These are phyloP conservation scores for Heliconius aoede DNA, from an alignment of 2,888 invertebrate species.

Conservation along the genomic window DNA sequence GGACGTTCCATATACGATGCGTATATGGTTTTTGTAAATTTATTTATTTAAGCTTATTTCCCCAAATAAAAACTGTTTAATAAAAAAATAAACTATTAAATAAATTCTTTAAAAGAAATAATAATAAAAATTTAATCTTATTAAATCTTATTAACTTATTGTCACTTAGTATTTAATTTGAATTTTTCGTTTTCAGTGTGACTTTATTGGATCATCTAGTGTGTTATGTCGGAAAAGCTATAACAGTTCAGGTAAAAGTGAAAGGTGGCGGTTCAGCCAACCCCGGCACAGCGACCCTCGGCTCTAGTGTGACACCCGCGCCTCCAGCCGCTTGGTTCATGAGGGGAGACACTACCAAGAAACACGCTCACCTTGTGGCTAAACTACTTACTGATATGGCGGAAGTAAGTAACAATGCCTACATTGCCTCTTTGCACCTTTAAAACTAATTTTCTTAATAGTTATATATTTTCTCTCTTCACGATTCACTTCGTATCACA, in stretches of 20 bases:
- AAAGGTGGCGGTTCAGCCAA: conserved; percentile 67
- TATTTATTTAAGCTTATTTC: too few species aligned
- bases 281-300: conserved; percentile 82
- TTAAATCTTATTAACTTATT: too few species aligned
- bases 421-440: too few species aligned
- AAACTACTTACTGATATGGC: conserved; percentile 96
- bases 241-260: conserved; percentile 94
- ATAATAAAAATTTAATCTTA: too few species aligned
- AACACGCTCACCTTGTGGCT: conserved; percentile 94
- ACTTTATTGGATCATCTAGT: conserved; percentile 95
- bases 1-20: too few species aligned
- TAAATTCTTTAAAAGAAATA: too few species aligned
- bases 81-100: too few species aligned
- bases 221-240: conserved; percentile 94
- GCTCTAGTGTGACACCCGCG: conserved; percentile 69
- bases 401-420: conserved; percentile 83
- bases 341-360: conserved; percentile 91
- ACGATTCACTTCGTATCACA: neutral
- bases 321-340: conserved; percentile 90
- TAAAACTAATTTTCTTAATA: too few species aligned
- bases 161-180: neutral
- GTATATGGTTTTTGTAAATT: too few species aligned
- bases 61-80: too few species aligned
- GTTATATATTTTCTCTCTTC: too few species aligned
- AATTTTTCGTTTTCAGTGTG: conserved; percentile 71